Conservation (phyloP, 2,113 vertebrate species). For the Lates calcarifer region DNA sequence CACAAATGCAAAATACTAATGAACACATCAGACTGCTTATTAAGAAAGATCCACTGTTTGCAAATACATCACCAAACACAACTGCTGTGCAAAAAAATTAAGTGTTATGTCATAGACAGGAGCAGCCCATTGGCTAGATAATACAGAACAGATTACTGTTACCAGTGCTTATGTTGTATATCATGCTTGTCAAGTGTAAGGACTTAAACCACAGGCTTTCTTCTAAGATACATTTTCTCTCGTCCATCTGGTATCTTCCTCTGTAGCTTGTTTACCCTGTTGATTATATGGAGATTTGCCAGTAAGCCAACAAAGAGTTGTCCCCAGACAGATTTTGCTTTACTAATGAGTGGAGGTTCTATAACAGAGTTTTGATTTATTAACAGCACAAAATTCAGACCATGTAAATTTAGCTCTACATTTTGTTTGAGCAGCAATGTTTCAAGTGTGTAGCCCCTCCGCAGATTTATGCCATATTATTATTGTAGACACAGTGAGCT, state of each 20-base stretch:
- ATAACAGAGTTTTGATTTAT: neutral
- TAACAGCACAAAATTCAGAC: conserved; percentile 5
- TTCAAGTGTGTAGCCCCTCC: neutral
- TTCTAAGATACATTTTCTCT: conserved; percentile 10
- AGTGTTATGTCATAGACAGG: neutral
- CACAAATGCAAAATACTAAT: neutral
- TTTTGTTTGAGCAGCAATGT: neutral
- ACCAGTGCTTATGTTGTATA: conserved; percentile 27
- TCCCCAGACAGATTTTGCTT: conserved; percentile 32
- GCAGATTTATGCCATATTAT: neutral
- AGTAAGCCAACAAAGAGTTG: neutral
- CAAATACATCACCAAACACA: neutral
- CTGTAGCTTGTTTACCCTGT: conserved; percentile 27
- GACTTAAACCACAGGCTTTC: conserved; percentile 25
- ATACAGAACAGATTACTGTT: conserved; percentile 29
- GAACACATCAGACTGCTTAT: neutral
- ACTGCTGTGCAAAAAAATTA: neutral
- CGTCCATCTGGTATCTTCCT: conserved; percentile 48
- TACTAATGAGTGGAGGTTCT: conserved; percentile 9
- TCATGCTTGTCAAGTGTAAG: conserved; percentile 36
- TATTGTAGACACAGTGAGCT: neutral
- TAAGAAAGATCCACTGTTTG: neutral
- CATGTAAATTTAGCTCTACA: neutral
- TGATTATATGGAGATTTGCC: conserved; percentile 38
- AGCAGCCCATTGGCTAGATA: neutral